Percentiles rank a stretch among this genome's conserved stretches.
Conservation (phyloP, 2,113 vertebrate species). For the Nothocercus nigrocapillus region DNA sequence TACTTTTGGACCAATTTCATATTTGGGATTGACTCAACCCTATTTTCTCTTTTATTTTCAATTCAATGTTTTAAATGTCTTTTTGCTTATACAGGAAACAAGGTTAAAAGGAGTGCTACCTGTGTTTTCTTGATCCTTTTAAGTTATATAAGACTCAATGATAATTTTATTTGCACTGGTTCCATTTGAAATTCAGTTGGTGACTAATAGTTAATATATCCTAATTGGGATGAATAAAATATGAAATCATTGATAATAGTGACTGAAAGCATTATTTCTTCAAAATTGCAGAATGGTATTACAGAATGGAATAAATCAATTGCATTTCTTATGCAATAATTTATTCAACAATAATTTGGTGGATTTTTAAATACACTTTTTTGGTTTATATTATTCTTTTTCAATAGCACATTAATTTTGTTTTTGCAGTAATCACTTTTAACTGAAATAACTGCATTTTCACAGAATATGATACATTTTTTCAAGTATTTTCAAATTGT, state of each 20-base stretch:
- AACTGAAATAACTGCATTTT: constrained; percentile 61
- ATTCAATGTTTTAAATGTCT: background rate
- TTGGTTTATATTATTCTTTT: constrained; percentile 61
- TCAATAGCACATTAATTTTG: constrained; percentile 54
- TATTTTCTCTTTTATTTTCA: background rate
- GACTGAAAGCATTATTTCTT: background rate
- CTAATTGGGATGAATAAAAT: background rate
- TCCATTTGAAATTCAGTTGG: background rate
- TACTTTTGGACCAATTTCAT: background rate
- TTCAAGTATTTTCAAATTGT: constrained; percentile 69
- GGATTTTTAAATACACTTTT: constrained; percentile 41
- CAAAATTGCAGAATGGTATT: background rate
- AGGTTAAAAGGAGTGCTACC: background rate
- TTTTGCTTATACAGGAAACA: background rate
- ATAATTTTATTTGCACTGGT: background rate
- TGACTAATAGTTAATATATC: background rate
- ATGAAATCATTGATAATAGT: background rate
- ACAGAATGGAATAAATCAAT: background rate
- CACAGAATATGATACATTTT: constrained; percentile 53
- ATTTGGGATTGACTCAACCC: background rate
- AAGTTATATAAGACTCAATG: background rate
- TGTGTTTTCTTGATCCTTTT: background rate
- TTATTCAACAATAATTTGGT: background rate
- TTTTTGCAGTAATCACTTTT: constrained; percentile 57
- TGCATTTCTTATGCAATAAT: constrained; percentile 48